Conservation (phyloP, 2,888 invertebrate species). For the Drosophila siamana region DNA sequence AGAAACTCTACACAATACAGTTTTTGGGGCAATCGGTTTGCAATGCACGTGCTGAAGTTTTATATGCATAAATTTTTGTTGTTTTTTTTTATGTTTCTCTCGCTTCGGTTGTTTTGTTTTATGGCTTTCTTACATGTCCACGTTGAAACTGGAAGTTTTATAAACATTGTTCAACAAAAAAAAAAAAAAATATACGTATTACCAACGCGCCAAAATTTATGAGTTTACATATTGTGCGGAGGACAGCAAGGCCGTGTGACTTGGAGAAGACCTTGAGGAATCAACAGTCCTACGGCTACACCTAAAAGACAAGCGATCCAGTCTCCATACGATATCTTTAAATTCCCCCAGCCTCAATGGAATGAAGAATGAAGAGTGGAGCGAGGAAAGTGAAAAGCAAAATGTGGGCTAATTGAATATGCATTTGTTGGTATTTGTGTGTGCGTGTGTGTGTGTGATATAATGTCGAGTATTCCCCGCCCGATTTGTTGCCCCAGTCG, state of each 20-base stretch:
- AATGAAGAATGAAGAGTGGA: not conserved
- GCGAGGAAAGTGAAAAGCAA: slow-evolving; percentile 64
- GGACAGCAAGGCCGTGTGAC: slow-evolving; percentile 30
- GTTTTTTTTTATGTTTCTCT: slow-evolving; percentile 1
- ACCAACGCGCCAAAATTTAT: slow-evolving; percentile 33
- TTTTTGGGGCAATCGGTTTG: not conserved
- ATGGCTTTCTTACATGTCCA: slow-evolving; percentile 13
- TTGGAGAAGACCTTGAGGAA: slow-evolving; percentile 51
- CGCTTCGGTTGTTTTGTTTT: slow-evolving; percentile 2
- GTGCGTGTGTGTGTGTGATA: slow-evolving; percentile 44
- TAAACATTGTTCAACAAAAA: slow-evolving; percentile 25
- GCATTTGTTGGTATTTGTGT: slow-evolving; percentile 40
- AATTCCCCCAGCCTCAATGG: not conserved
- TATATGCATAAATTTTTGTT: not conserved
- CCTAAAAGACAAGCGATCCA: not conserved
- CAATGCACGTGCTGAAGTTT: slow-evolving; percentile 12
- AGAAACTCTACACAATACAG: slow-evolving; percentile 1
- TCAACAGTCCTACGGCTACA: no score
- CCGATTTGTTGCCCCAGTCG: slow-evolving; percentile 38
- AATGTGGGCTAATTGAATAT: slow-evolving; percentile 65
- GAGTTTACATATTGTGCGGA: slow-evolving; percentile 22
- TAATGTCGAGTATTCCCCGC: slow-evolving; percentile 31
- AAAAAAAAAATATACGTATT: slow-evolving; percentile 17
- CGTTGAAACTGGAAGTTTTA: slow-evolving; percentile 32
- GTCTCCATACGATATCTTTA: not conserved